A percentile compares a stretch with the other conserved stretches of the same genome.
These are phyloP conservation scores for Periophthalmus magnuspinnatus DNA, from an alignment of 2,797 vertebrate species.

Conservation along the genomic window DNA sequence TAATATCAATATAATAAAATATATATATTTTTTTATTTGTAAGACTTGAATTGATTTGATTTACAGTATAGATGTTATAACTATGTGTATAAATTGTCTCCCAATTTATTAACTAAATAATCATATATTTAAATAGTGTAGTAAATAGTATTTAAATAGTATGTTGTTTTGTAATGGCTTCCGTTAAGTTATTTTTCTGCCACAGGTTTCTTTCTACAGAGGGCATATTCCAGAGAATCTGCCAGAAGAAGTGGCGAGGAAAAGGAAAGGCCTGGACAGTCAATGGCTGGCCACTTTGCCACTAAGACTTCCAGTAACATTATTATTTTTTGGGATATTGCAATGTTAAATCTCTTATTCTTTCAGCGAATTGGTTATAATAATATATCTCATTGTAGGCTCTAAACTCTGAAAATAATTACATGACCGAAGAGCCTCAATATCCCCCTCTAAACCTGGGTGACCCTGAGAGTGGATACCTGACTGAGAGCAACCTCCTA, in stretches of 20 bases:
- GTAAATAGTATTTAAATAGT: too few species aligned
- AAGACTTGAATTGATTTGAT: too few species aligned
- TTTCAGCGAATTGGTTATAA: background rate
- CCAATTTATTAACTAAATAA: background rate
- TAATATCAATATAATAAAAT: too few species aligned
- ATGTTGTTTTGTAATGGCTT: background rate
- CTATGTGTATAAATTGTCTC: background rate
- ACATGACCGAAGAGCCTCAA: constrained; percentile 58
- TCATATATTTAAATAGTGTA: background rate
- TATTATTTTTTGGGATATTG: constrained; percentile 8
- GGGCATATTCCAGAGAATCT: constrained; percentile 82
- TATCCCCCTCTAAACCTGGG: constrained; percentile 89
- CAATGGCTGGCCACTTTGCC: constrained; percentile 94
- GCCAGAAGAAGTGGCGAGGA: constrained; percentile 84
- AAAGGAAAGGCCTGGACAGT: constrained; percentile 81
- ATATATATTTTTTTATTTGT: too few species aligned
- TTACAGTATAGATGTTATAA: background rate
- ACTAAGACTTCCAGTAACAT: constrained; percentile 88
- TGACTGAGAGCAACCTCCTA: constrained; percentile 93
- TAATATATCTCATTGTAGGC: constrained; percentile 30
- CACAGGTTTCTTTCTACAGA: constrained; percentile 95
- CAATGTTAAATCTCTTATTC: background rate
- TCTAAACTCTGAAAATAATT: constrained; percentile 55
- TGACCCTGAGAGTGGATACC: constrained; percentile 90
- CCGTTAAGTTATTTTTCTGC: constrained; percentile 8